phyloP scores from a whole-genome alignment of 2,888 invertebrate species.

The Apocheima hispidaria region DNA sequence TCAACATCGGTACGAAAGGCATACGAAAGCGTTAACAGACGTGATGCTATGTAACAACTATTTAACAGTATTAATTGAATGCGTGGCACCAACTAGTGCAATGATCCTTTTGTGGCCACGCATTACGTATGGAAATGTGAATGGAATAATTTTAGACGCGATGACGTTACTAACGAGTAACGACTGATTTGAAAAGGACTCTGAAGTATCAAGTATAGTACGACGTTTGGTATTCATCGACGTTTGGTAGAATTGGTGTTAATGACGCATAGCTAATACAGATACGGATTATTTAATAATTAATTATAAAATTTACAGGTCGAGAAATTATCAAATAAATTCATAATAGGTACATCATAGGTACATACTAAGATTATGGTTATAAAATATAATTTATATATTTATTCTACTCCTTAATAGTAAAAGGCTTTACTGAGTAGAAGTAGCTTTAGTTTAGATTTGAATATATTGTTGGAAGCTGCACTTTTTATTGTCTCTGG shows the following conservation, averaged over 20 bases:
- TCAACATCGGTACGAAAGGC: conserved; percentile 20
- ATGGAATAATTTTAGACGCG: conserved; percentile 62
- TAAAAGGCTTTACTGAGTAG: too few relatives aligned
- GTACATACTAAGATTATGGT: too few relatives aligned
- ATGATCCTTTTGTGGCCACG: conserved; percentile 54
- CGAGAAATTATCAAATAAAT: too few relatives aligned
- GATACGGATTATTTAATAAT: background rate
- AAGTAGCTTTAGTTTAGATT: too few relatives aligned
- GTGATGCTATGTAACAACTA: conserved; percentile 55
- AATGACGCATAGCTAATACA: conserved; percentile 12
- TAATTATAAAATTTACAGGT: too few relatives aligned
- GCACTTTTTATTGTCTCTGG: too few relatives aligned
- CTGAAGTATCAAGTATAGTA: background rate
- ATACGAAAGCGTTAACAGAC: conserved; percentile 52
- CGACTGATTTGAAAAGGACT: conserved; percentile 37
- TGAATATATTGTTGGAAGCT: too few relatives aligned
- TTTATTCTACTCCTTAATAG: too few relatives aligned
- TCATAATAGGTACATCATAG: too few relatives aligned
- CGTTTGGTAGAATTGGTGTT: background rate
- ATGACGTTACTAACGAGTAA: conserved; percentile 47
- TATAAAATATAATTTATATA: too few relatives aligned
- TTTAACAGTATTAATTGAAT: conserved; percentile 65
- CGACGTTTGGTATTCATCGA: too few relatives aligned
- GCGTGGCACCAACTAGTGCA: conserved; percentile 54
- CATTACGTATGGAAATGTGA: conserved; percentile 53